These are phyloP conservation scores for Delphinus delphis DNA, from an alignment of 2,113 vertebrate species.

Conservation along the genomic window DNA sequence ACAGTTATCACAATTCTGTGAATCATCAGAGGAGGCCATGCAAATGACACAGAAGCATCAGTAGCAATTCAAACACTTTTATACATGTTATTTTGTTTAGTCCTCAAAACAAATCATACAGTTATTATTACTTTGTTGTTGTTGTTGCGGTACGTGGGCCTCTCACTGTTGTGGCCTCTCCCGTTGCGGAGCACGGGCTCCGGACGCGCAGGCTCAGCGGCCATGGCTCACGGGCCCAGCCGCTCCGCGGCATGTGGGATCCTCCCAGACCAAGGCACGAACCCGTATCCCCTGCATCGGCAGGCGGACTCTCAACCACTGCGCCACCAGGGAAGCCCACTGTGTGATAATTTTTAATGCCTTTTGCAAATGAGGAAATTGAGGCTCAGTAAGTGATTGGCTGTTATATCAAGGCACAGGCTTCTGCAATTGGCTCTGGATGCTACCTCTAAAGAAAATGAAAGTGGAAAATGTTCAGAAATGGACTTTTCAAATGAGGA, in stretches of 20 bases:
- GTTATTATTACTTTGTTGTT: background rate
- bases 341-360: background rate
- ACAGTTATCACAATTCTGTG: background rate
- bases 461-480: background rate
- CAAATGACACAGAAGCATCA: background rate
- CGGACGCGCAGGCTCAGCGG: fast-evolving
- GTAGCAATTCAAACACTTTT: background rate
- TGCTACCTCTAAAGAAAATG: background rate
- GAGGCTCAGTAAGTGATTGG: background rate
- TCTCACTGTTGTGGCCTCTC: too few relatives aligned
- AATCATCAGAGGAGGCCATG: background rate
- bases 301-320: too few relatives aligned
- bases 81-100: background rate
- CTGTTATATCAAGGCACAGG: background rate
- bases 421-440: background rate
- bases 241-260: too few relatives aligned
- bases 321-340: too few relatives aligned
- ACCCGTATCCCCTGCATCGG: too few relatives aligned
- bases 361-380: background rate
- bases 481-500: background rate
- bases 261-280: too few relatives aligned
- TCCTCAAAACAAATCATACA: background rate
- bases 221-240: too few relatives aligned
- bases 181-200: too few relatives aligned
- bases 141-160: too few relatives aligned